Conservation (phyloP, 2,113 vertebrate genomes). For the Amphiprion percula region DNA sequence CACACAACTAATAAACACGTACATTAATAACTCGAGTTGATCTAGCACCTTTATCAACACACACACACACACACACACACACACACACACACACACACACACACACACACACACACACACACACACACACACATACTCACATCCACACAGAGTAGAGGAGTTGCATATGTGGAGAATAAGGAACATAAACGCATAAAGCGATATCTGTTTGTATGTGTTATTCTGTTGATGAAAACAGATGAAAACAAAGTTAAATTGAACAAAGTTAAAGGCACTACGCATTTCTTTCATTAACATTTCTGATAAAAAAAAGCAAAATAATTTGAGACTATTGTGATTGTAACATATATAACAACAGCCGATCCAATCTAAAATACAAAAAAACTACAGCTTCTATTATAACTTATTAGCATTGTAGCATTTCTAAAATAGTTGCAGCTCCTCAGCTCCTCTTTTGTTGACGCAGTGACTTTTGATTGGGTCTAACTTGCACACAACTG, state of each 20-base stretch:
- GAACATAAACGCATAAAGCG: background rate
- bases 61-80: too few species aligned
- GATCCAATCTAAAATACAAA: background rate
- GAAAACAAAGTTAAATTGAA: too few species aligned
- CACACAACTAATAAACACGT: conserved; percentile 61
- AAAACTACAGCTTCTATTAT: background rate
- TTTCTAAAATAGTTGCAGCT: background rate
- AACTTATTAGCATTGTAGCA: too few species aligned
- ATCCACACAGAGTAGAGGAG: background rate
- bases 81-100: too few species aligned
- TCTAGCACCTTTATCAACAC: conserved; percentile 25
- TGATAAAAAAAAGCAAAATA: too few species aligned
- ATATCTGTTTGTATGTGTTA: too few species aligned
- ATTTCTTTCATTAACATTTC: too few species aligned
- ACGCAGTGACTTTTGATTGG: background rate
- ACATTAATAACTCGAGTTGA: conserved; percentile 63
- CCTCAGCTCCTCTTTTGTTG: background rate
- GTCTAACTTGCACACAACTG: background rate
- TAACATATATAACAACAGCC: background rate
- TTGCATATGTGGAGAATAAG: conserved; percentile 7
- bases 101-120: too few species aligned
- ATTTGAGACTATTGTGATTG: background rate
- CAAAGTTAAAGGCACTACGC: too few species aligned
- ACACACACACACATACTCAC: too few species aligned
- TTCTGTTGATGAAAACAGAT: background rate